Evolutionary conservation across 1,140 invertebrate species (phyloP).

Genomic region (Mamestra configurata): DNA sequence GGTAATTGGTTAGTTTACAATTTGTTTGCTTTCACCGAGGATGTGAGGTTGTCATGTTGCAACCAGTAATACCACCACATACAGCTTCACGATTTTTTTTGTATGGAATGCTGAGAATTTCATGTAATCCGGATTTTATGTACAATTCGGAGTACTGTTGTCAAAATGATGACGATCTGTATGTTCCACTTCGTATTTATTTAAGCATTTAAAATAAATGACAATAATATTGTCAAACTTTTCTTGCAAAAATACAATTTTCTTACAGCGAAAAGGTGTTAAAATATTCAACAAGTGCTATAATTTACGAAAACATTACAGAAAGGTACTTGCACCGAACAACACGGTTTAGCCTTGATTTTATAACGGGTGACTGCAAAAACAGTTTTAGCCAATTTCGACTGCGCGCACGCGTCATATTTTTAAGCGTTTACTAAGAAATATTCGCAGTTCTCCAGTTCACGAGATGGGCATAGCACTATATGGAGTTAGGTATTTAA

Average conservation of each 20-base stretch:
- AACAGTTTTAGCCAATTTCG: slow-evolving; percentile 36
- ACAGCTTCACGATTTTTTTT: neutral
- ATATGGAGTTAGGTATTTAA: neutral
- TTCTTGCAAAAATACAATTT: neutral
- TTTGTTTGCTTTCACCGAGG: slow-evolving; percentile 82
- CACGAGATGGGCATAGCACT: too few species aligned
- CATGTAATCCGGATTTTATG: slow-evolving; percentile 11
- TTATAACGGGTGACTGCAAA: slow-evolving; percentile 29
- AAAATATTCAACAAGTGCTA: slow-evolving; percentile 10
- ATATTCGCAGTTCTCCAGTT: neutral
- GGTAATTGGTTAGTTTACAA: slow-evolving; percentile 64
- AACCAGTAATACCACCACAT: slow-evolving; percentile 59
- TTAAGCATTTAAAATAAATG: neutral
- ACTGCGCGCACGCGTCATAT: neutral
- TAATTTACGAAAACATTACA: slow-evolving; percentile 10
- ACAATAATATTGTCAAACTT: neutral
- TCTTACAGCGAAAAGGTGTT: neutral
- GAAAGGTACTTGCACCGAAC: slow-evolving; percentile 12
- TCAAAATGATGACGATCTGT: neutral
- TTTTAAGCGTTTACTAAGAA: neutral
- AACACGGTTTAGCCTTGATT: slow-evolving; percentile 32
- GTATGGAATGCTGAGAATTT: neutral
- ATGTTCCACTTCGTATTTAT: slow-evolving; percentile 22
- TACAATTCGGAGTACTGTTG: neutral
- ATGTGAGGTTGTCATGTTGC: slow-evolving; percentile 59